A percentile compares a stretch with the other conserved stretches of the same genome.
phyloP scores from a whole-genome alignment of 2,113 vertebrate genomes.

The Cyanoderma ruficeps region DNA sequence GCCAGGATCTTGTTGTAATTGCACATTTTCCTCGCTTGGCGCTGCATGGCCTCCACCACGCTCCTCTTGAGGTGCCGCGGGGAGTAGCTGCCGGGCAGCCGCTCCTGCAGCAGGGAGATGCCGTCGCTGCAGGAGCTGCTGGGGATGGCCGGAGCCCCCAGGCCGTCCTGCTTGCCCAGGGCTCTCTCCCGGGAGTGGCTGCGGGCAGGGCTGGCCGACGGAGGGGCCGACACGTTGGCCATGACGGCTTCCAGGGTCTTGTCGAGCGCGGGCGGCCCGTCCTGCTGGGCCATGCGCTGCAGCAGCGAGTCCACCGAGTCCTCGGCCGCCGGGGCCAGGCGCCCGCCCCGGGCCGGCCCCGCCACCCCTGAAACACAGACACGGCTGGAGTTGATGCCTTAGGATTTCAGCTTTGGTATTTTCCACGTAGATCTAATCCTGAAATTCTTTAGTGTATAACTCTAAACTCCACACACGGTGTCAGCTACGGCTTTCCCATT shows the following conservation, averaged over 20 bases:
- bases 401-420: fast-evolving
- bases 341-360: constrained; percentile 18
- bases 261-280: constrained; percentile 63
- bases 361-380: constrained; percentile 56
- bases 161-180: constrained; percentile 64
- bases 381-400: background rate
- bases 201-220: constrained; percentile 63
- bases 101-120: constrained; percentile 60
- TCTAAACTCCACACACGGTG: background rate
- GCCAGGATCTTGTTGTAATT: constrained; percentile 82
- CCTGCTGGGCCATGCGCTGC: constrained; percentile 74
- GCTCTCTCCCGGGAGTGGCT: constrained; percentile 67
- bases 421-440: fast-evolving
- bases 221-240: constrained; percentile 42
- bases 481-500: background rate
- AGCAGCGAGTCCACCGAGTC: constrained; percentile 72
- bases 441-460: fast-evolving
- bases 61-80: constrained; percentile 76
- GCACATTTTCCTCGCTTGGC: constrained; percentile 83
- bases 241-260: constrained; percentile 69
- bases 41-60: constrained; percentile 79
- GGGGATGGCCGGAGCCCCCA: background rate
- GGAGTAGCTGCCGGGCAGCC: constrained; percentile 41
- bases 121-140: constrained; percentile 3
- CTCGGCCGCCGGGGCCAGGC: constrained; percentile 58